Percentiles rank a stretch among this genome's conserved stretches.
phyloP scores from a whole-genome alignment of 2,113 vertebrate species.

The Motacilla tschutschensis region DNA sequence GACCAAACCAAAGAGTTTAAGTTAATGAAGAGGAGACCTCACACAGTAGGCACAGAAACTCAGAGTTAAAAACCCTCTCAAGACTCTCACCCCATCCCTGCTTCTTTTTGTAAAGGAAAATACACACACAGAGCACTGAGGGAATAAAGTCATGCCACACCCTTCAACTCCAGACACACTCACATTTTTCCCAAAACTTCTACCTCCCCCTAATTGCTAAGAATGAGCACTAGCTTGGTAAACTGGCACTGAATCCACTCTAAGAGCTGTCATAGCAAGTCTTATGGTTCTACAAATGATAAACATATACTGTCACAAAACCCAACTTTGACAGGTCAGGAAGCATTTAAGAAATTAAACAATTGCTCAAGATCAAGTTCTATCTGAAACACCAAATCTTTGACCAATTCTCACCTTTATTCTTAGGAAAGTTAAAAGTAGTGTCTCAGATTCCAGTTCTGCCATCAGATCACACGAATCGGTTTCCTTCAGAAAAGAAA shows the following conservation, averaged over 20 bases:
- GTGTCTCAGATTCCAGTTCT: slow-evolving; percentile 59
- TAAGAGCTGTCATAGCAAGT: not conserved
- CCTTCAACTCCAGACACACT: not conserved
- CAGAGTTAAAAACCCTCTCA: not conserved
- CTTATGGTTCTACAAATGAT: not conserved
- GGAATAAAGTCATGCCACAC: not conserved
- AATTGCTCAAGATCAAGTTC: not conserved
- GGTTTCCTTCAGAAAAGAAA: not conserved
- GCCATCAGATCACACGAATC: not conserved
- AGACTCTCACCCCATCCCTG: not conserved
- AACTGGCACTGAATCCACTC: not conserved
- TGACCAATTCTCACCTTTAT: slow-evolving; percentile 51
- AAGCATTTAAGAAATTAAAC: not conserved
- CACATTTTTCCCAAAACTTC: not conserved
- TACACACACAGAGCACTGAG: not conserved
- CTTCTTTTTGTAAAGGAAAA: not conserved
- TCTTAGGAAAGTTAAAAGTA: slow-evolving; percentile 62
- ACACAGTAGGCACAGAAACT: not conserved
- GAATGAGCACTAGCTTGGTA: not conserved
- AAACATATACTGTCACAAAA: not conserved
- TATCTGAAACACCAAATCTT: not conserved
- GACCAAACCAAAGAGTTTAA: not conserved
- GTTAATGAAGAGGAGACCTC: not conserved
- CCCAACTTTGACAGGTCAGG: not conserved
- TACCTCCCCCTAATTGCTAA: not conserved